Evolutionary conservation across 64 coral and sea anemone species (phyloP).

Genomic region (Orbicella faveolata): DNA sequence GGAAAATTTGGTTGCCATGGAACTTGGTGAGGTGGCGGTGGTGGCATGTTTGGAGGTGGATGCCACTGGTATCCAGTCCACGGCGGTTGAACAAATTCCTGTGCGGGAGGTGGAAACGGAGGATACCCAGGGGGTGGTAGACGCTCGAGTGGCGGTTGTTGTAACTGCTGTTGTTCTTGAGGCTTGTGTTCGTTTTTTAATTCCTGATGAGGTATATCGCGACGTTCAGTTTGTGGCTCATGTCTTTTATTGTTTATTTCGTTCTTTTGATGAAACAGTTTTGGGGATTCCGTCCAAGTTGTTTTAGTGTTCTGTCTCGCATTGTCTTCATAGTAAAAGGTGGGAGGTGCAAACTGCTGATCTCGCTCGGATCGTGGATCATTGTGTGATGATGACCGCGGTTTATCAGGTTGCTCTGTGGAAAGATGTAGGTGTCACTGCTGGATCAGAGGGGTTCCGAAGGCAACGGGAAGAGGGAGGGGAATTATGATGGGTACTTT

Average conservation of each 20-base stretch:
- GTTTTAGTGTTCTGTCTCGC: neutral
- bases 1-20: constrained; percentile 36
- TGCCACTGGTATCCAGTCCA: constrained; percentile 42
- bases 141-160: neutral
- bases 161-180: neutral
- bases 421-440: neutral
- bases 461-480: too few relatives aligned
- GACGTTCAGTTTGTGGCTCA: neutral
- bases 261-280: neutral
- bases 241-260: neutral
- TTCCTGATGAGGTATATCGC: neutral
- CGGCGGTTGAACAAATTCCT: constrained; percentile 16
- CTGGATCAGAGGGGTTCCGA: neutral
- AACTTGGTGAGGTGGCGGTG: neutral
- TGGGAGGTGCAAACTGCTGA: constrained; percentile 82
- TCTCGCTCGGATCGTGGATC: constrained; percentile 68
- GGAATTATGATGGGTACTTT: too few relatives aligned
- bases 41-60: constrained; percentile 8
- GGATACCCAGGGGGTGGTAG: neutral
- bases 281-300: neutral
- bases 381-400: constrained; percentile 2
- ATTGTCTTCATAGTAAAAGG: constrained; percentile 84
- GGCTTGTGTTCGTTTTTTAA: neutral
- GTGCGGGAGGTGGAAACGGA: constrained; percentile 1
- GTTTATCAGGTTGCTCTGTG: constrained; percentile 63